These are phyloP conservation scores for Drosophila leonis DNA, from an alignment of 2,888 invertebrate genomes.

Conservation along the genomic window DNA sequence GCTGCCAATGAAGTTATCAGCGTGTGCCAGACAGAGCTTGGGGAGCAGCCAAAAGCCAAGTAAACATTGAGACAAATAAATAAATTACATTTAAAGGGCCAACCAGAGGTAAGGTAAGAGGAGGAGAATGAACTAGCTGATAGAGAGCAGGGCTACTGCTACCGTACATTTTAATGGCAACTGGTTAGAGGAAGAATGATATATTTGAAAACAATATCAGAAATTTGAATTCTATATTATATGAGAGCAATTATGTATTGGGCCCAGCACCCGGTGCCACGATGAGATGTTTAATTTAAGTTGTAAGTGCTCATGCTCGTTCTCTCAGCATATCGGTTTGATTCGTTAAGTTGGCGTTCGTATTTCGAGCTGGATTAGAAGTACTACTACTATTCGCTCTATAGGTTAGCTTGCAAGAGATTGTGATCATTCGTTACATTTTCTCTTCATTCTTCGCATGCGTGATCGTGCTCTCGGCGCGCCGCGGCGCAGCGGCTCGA, in stretches of 20 bases:
- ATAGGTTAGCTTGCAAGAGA: too few relatives aligned
- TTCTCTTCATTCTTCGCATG: too few relatives aligned
- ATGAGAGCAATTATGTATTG: not conserved
- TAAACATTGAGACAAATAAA: slow-evolving; percentile 69
- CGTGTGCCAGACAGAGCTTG: slow-evolving; percentile 71
- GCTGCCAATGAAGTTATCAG: slow-evolving; percentile 78
- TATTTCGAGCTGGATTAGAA: too few relatives aligned
- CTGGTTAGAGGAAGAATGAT: not conserved
- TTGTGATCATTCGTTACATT: too few relatives aligned
- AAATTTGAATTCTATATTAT: not conserved
- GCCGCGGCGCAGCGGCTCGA: too few relatives aligned
- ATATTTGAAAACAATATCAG: not conserved
- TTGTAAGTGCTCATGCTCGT: too few relatives aligned
- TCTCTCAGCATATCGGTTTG: too few relatives aligned
- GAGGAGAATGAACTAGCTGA: not conserved
- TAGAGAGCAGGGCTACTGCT: not conserved
- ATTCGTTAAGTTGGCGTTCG: too few relatives aligned
- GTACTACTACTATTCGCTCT: too few relatives aligned
- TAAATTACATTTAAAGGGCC: slow-evolving; percentile 62
- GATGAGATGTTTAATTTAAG: too few relatives aligned
- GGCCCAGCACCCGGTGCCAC: too few relatives aligned
- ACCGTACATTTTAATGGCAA: not conserved
- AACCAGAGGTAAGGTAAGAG: not conserved
- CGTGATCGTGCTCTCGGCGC: too few relatives aligned
- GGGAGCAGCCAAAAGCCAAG: slow-evolving; percentile 66